phyloP scores from a whole-genome alignment of 2,797 vertebrate species.

The Esox masquinongy region DNA sequence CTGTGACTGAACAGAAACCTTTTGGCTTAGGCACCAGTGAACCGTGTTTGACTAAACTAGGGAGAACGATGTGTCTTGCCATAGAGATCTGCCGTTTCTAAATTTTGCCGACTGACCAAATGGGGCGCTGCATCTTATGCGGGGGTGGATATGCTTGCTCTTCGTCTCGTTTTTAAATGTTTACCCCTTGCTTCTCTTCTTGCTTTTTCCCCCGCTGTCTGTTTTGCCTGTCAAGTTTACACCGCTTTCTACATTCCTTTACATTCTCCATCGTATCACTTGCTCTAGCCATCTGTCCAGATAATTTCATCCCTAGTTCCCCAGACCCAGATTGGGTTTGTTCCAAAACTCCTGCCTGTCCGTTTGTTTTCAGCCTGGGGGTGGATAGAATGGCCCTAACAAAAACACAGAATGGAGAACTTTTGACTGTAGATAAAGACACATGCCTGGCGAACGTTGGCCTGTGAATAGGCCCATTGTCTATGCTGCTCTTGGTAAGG shows the following conservation, averaged over 20 bases:
- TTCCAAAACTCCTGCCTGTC: background rate
- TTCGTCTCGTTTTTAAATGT: background rate
- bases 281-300: background rate
- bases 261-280: too few species aligned
- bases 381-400: background rate
- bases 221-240: background rate
- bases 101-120: too few species aligned
- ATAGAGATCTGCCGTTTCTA: too few species aligned
- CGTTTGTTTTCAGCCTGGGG: background rate
- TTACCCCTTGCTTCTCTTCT: background rate
- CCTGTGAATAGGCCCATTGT: slow-evolving; percentile 19
- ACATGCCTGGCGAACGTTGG: background rate
- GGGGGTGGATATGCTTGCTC: background rate
- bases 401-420: slow-evolving; percentile 10
- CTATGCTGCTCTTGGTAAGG: background rate
- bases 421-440: background rate
- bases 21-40: too few species aligned
- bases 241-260: slow-evolving; percentile 9
- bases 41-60: too few species aligned
- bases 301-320: background rate
- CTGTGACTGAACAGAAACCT: too few species aligned
- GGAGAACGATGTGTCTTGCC: too few species aligned
- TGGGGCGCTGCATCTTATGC: background rate
- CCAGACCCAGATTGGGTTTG: background rate
- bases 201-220: background rate